Conservation (phyloP, 2,113 vertebrate species). For the Aplodontia rufa region DNA sequence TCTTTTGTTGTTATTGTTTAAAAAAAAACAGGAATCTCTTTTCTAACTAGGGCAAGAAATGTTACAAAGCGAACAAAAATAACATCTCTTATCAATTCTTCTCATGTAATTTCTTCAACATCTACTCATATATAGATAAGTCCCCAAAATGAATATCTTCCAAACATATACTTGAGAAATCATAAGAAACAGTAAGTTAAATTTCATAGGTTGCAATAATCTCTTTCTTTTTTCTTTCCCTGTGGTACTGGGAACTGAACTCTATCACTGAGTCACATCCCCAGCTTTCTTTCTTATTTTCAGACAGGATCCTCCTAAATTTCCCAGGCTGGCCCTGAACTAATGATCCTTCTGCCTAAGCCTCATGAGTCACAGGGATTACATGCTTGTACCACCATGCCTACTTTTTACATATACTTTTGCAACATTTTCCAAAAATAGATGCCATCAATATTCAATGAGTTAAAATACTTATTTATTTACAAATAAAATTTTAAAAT, state of each 20-base stretch:
- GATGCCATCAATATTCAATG: background rate
- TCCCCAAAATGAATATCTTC: background rate
- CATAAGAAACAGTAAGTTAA: background rate
- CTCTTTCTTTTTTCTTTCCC: background rate
- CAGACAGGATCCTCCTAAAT: no score
- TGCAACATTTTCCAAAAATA: slow-evolving; percentile 32
- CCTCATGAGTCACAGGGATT: no score
- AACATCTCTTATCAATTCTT: background rate
- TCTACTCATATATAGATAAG: background rate
- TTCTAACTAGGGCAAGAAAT: slow-evolving; percentile 9
- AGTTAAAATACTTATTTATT: background rate
- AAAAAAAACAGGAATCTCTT: no score
- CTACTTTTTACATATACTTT: background rate
- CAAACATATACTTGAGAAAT: slow-evolving; percentile 19
- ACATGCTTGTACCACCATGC: no score
- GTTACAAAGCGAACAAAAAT: slow-evolving; percentile 34
- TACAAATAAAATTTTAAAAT: slow-evolving; percentile 15
- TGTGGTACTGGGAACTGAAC: no score
- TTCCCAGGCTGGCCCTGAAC: no score
- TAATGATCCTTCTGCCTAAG: no score
- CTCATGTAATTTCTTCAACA: background rate
- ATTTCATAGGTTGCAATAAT: background rate
- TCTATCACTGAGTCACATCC: no score
- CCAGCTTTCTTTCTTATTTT: no score
- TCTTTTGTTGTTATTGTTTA: no score